Evolutionary conservation across 2,797 vertebrate species (phyloP).

Genomic region (Crenuchus spilurus): DNA sequence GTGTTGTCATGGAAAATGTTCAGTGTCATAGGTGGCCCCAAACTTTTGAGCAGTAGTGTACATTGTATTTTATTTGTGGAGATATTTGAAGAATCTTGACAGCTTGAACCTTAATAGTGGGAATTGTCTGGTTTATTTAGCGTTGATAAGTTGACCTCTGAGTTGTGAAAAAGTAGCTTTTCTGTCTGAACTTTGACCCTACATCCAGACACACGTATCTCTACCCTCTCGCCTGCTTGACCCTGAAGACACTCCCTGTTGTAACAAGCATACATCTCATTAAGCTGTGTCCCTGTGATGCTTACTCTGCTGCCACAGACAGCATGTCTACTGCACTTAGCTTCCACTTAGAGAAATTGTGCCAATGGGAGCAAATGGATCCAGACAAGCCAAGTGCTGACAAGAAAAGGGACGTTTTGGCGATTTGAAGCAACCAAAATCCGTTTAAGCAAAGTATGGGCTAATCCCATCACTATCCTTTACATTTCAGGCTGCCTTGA

Average conservation of each 20-base stretch:
- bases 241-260: constrained; percentile 12
- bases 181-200: constrained; percentile 5
- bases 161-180: constrained; percentile 3
- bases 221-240: constrained; percentile 19
- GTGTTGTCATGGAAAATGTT: no score
- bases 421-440: constrained; percentile 55
- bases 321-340: constrained; percentile 7
- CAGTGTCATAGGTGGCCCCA: neutral
- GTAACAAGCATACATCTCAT: constrained; percentile 2
- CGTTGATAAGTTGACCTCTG: constrained; percentile 10
- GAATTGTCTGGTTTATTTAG: constrained; percentile 1
- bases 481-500: constrained; percentile 57
- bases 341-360: constrained; percentile 4
- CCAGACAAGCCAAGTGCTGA: constrained; percentile 25
- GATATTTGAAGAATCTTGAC: neutral
- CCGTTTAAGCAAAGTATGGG: constrained; percentile 63
- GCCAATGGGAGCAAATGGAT: neutral
- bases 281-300: neutral
- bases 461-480: constrained; percentile 63
- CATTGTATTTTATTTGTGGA: neutral
- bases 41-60: neutral
- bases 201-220: neutral
- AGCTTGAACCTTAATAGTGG: neutral
- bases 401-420: constrained; percentile 43
- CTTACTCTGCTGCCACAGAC: constrained; percentile 55